Base-by-base conservation (phyloP, 2,888 invertebrate species). In the Clivina fossor region DNA sequence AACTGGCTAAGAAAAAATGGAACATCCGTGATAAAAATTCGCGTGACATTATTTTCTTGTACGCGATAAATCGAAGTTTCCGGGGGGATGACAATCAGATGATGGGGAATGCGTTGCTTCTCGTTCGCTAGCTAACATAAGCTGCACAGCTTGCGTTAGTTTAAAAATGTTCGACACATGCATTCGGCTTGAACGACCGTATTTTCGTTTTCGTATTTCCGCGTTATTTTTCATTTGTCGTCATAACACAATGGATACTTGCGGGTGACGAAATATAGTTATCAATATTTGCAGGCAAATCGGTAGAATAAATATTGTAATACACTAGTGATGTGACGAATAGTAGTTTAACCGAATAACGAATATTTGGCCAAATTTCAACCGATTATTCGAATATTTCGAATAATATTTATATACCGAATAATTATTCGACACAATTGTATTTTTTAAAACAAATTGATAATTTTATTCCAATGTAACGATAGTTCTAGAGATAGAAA, bases 261-360 rank as follows among this genome's bases (percentile, higher is more conserved):
- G 65, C 65, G 61, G n/a, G 58, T 65, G 65, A 67, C 67, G 67
- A 65, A 69, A 69, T n/a, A n/a, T 66, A 65, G 68, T 69, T 69
- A 70, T 70, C 69, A 71, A 71, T 70, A 71, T 71, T 70, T 69
- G 70, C 66, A 68, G 68, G 67, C 67, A 65, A 69, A 69, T 71
- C 69, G 67, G 65, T 66, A 65, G 37, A 68, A 69, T 68, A 68
- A 69, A 69, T 67, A 65, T 47, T n/a, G n/a, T n/a, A n/a, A n/a
- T n/a, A n/a, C n/a, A n/a, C n/a, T n/a, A n/a, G n/a, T n/a, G n/a
- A n/a, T n/a, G n/a, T n/a, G n/a, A n/a, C n/a, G n/a, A n/a, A n/a
- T n/a, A n/a, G n/a, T n/a, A n/a, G n/a, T n/a, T n/a, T n/a, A n/a
- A n/a, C n/a, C n/a, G n/a, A n/a, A n/a, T n/a, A n/a, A n/a, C n/a